Evolutionary conservation across 1,140 invertebrate species (phyloP), one percentile per base, ranked within the genome.

Genomic region (Drosophila bifasciata): DNA sequence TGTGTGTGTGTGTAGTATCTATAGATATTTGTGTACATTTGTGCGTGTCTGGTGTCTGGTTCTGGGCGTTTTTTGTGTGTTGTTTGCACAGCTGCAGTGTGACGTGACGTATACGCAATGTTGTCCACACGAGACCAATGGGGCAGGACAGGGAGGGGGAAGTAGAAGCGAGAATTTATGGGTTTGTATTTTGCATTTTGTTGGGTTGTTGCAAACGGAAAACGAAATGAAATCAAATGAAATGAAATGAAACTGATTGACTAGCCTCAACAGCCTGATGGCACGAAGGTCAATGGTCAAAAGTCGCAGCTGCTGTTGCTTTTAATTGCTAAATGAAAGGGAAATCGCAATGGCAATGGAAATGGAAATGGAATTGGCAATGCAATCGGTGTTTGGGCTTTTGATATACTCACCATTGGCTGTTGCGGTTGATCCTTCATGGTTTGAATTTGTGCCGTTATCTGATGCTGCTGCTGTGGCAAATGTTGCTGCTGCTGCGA

Each of bases 341-440:
- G 23, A 48, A 57, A 15, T 36, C 36, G 39, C n/a, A 17, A 13
- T 44, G 16, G 15, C n/a, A 44, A 44, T 36, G 28, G 49, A 36
- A 28, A 19, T n/a, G 32, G 11, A 40, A 55, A 40, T 36, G 28
- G 49, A 36, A 28, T n/a, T n/a, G 32, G 11, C 28, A 55, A 40
- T 49, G n/a, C 11, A 28, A 40, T 15, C 17, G 28, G 2, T 9
- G 25, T n/a, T 60, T 25, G 28, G 11, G 43, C 64, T 28, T 52
- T n/a, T 16, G 6, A 19, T 52, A 16, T 19, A 84, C 85, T 91
- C 55, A 91, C 91, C 91, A 91, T 91, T 21, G 91, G 91, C 70
- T 91, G 91, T 63, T 91, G 91, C 60, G 91, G 91, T 83, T 91
- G 91, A 79, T 91, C 91, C 76, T 91, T 91, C 91, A 91, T 91